These are phyloP conservation scores for Drosophila asahinai DNA, from an alignment of 1,140 invertebrate species.

Conservation along the genomic window DNA sequence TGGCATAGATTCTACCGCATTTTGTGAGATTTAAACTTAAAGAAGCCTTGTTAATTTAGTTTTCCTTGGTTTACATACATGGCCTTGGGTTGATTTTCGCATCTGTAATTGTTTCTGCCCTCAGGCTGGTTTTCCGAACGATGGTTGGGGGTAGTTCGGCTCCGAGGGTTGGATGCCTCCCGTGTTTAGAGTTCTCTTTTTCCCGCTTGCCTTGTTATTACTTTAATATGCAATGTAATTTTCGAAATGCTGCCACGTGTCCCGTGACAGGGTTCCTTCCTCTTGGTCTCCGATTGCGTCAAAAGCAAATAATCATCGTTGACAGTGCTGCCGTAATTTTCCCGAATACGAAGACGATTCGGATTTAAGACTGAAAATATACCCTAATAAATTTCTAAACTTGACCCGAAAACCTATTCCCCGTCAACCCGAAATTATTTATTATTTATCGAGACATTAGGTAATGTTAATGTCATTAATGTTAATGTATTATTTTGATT, in stretches of 20 bases:
- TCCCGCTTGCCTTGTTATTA: conserved; percentile 63
- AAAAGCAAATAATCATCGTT: conserved; percentile 19
- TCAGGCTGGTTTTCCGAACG: background rate
- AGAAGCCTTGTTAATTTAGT: conserved; percentile 24
- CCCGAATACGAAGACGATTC: background rate
- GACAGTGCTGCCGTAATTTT: background rate
- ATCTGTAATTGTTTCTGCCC: conserved; percentile 42
- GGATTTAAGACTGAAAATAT: background rate
- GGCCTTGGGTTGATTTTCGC: conserved; percentile 64
- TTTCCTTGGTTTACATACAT: conserved; percentile 19
- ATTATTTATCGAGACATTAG: background rate
- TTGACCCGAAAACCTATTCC: background rate
- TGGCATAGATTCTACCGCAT: conserved; percentile 26
- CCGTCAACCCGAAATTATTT: no score
- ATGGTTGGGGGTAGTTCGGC: conserved; percentile 47
- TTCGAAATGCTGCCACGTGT: conserved; percentile 71
- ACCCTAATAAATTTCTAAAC: background rate
- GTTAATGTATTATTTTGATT: no score
- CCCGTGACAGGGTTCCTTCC: conserved; percentile 14
- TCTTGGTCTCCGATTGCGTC: conserved; percentile 17
- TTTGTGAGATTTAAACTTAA: conserved; percentile 51
- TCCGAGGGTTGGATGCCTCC: conserved; percentile 50
- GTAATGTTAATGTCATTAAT: background rate
- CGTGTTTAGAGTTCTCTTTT: conserved; percentile 44
- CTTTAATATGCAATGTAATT: conserved; percentile 73